phyloP scores from a whole-genome alignment of 1,140 invertebrate genomes.

The Diprion similis region DNA sequence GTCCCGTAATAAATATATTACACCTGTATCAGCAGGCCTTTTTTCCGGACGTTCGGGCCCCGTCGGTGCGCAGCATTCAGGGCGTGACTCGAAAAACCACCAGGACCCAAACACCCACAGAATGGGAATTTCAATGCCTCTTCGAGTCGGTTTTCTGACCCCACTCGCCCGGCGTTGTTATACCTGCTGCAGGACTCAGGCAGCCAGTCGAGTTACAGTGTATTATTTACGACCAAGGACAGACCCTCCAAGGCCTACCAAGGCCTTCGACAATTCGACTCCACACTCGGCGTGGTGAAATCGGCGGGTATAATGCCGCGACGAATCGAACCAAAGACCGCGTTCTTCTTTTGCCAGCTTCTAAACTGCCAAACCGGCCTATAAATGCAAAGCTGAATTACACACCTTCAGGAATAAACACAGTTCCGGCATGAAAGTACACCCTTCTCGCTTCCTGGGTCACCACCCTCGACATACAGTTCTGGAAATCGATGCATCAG shows the following conservation, averaged over 20 bases:
- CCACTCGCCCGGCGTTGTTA: not conserved
- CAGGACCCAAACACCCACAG: constrained; percentile 48
- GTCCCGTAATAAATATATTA: constrained; percentile 47
- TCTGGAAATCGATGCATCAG: too few relatives aligned
- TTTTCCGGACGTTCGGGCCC: constrained; percentile 28
- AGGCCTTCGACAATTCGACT: not conserved
- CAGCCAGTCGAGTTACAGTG: not conserved
- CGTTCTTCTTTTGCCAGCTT: too few relatives aligned
- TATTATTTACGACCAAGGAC: constrained; percentile 1
- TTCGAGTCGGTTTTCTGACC: not conserved
- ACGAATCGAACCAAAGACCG: not conserved
- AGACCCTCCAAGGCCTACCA: not conserved
- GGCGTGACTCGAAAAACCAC: constrained; percentile 61
- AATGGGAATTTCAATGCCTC: constrained; percentile 23
- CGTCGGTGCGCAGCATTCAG: constrained; percentile 30
- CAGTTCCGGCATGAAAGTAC: too few relatives aligned
- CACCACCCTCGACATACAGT: not conserved
- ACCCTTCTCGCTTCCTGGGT: not conserved
- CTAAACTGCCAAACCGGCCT: not conserved
- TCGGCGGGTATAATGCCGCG: not conserved
- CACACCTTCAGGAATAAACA: too few relatives aligned
- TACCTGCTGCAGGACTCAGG: not conserved
- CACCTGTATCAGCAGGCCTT: constrained; percentile 41
- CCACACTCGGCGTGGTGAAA: not conserved
- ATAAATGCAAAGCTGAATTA: not conserved